Base-by-base conservation (phyloP, 1,140 invertebrate species). In the Scaptomyza graminum region DNA sequence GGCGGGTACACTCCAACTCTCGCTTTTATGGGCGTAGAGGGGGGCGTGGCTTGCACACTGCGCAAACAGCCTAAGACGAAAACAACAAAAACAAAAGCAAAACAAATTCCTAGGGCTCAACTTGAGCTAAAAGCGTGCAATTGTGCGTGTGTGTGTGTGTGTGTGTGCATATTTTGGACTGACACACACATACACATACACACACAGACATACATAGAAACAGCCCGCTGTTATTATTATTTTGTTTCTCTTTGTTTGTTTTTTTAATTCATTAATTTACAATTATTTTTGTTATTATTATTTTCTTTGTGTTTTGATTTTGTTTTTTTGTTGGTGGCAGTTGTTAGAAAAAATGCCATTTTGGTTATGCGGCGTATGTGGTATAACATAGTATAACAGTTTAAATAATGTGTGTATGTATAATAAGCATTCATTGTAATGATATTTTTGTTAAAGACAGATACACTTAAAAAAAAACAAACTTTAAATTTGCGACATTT, bases 41-140 rank as follows among this genome's bases (percentile, higher is more conserved):
- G 51, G 64, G 80, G 69, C 77, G 80, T 84, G 72, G 72, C 68
- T 79, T 61, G 76, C 81, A 84, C 81, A 64, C 72, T 78, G 74
- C 55, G 63, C 76, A 72, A 52, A 72, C 54, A 64, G 50, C 57
- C 71, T 56, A 49, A 28, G 18, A 54, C 31, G 41, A 69, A 63
- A 69, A 69, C 39, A 46, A 59, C 1, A 16, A 41, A n/a, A 41
- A 41, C 3, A 41, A 41, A 41, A 12, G n/a, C 37, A 41, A 41
- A 41, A 41, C 12, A 28, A 47, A 49, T 46, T 9, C 51, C 11
- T 55, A 51, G 31, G 62, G 61, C 41, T 50, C 13, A 39, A 13
- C 28, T 51, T 62, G 16, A 51, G 25, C 39, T 73, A 41, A 37
- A 12, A 52, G 52, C 55, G 34, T 51, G 41, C 63, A 22, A 50